Conservation (phyloP, 2,113 vertebrate genomes). For the Motacilla alba region DNA sequence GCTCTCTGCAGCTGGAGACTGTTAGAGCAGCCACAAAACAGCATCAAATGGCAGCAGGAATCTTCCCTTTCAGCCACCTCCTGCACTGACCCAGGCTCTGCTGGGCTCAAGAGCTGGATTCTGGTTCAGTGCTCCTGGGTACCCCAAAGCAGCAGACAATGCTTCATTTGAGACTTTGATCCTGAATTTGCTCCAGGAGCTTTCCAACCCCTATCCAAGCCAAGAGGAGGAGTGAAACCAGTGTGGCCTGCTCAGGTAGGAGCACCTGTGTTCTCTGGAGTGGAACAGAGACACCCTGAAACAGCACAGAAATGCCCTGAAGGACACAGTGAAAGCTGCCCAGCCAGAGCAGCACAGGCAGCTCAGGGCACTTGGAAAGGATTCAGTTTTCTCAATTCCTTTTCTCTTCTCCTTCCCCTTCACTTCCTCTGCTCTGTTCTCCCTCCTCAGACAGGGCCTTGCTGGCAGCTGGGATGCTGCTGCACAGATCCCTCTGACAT, state of each 20-base stretch:
- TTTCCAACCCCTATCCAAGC: not conserved
- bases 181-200: not conserved
- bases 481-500: rapidly evolving
- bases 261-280: not conserved
- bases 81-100: not conserved
- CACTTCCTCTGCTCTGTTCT: not conserved
- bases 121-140: not conserved
- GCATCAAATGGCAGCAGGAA: not conserved
- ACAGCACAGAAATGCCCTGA: not conserved
- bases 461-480: not conserved
- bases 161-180: not conserved
- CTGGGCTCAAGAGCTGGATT: not conserved
- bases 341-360: not conserved
- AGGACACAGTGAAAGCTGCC: not conserved
- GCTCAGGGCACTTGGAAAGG: not conserved
- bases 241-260: not conserved
- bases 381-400: rapidly evolving
- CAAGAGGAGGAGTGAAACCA: not conserved
- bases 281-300: not conserved
- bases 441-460: not conserved
- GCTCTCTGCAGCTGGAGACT: not conserved
- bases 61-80: not conserved
- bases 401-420: not conserved
- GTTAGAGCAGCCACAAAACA: not conserved
- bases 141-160: not conserved